These are phyloP conservation scores for Nesogale talazaci DNA, from an alignment of 2,113 vertebrate species.

Conservation along the genomic window DNA sequence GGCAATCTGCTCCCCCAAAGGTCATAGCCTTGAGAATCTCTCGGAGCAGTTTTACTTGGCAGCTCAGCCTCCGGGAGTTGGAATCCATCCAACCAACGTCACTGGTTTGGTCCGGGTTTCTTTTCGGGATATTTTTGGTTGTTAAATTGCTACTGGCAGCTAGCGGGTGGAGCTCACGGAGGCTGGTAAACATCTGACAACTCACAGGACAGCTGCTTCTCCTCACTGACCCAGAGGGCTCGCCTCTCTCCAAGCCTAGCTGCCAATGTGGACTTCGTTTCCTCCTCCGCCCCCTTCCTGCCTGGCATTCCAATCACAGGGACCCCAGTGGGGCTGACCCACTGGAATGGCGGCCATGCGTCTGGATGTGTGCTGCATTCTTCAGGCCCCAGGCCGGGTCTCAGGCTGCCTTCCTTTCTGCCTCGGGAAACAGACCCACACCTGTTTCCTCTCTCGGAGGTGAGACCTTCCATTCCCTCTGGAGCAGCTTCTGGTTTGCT, in stretches of 20 bases:
- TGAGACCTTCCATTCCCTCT: neutral
- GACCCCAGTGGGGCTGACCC: neutral
- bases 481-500: neutral
- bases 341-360: neutral
- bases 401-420: neutral
- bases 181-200: rapidly evolving
- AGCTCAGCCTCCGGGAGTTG: neutral
- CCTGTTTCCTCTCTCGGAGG: neutral
- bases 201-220: neutral
- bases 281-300: neutral
- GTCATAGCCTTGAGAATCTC: neutral
- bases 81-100: neutral
- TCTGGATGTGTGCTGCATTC: neutral
- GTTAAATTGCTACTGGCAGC: neutral
- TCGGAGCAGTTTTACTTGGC: neutral
- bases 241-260: neutral
- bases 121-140: neutral
- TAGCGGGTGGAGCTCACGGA: neutral
- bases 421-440: neutral
- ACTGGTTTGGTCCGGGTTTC: neutral
- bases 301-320: neutral
- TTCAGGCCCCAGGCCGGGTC: neutral
- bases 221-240: no score
- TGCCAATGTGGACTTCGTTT: neutral
- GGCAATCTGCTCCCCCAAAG: neutral